phyloP scores from a whole-genome alignment of 2,797 vertebrate species.

The Acanthornis magna region DNA sequence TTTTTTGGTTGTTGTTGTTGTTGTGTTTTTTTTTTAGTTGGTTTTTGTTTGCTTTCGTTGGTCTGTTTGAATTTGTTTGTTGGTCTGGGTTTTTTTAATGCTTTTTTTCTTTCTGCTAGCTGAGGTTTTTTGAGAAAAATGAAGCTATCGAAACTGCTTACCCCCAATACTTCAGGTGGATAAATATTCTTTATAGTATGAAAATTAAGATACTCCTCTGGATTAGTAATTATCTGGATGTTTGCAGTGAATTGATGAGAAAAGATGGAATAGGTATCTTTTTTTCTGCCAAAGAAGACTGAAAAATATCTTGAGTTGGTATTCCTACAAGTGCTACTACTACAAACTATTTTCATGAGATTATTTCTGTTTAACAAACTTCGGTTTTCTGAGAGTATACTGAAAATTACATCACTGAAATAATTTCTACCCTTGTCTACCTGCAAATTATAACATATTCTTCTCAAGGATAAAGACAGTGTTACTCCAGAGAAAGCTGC shows the following conservation, averaged over 20 bases:
- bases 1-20: not conserved
- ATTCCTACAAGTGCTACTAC: not conserved
- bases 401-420: not conserved
- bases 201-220: not conserved
- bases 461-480: not conserved
- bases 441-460: not conserved
- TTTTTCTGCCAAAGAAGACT: not conserved
- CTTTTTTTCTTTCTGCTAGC: not conserved
- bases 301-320: not conserved
- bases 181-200: not conserved
- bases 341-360: not conserved
- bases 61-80: not conserved
- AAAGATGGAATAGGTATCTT: not conserved
- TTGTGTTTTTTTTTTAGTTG: not conserved
- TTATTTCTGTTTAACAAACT: not conserved
- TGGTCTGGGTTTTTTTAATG: accelerated
- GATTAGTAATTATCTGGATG: not conserved
- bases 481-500: not conserved
- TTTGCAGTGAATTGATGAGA: not conserved
- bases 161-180: accelerated
- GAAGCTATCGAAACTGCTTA: not conserved
- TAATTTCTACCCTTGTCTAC: not conserved
- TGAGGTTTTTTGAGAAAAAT: not conserved
- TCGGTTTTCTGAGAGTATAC: not conserved
- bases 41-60: not conserved